Percentiles rank a stretch among this genome's conserved stretches.
phyloP scores from a whole-genome alignment of 2,888 invertebrate species.

The Salpingus planirostris region DNA sequence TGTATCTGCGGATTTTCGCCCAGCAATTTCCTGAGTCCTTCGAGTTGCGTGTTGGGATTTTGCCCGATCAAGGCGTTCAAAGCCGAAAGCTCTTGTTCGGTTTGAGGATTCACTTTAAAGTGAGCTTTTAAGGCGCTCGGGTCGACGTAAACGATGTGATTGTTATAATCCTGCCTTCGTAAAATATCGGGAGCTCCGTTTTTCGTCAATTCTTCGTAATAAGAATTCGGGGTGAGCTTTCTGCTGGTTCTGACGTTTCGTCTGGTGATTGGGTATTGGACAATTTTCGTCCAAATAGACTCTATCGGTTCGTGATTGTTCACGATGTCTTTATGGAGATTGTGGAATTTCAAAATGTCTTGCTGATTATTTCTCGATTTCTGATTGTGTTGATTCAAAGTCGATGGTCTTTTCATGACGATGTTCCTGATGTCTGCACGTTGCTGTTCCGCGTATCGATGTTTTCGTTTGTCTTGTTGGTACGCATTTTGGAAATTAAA shows the following conservation, averaged over 20 bases:
- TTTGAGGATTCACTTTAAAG: conserved; percentile 10
- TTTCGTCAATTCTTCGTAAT: conserved; percentile 2
- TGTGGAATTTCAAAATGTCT: too few relatives aligned
- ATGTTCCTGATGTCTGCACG: conserved; percentile 19
- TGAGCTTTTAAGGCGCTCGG: conserved; percentile 18
- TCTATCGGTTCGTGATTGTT: neutral
- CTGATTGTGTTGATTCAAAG: neutral
- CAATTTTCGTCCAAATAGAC: conserved; percentile 1
- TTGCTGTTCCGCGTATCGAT: conserved; percentile 34
- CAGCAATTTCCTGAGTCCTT: conserved; percentile 44
- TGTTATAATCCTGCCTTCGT: conserved; percentile 5
- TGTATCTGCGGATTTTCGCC: conserved; percentile 14
- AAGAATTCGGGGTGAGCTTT: conserved; percentile 5
- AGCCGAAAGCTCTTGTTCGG: conserved; percentile 33
- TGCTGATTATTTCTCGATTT: conserved; percentile 4
- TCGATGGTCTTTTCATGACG: conserved; percentile 2
- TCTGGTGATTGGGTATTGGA: too few relatives aligned
- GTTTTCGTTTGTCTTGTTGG: conserved; percentile 31
- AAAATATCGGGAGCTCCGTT: conserved; percentile 15
- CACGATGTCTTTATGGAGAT: neutral
- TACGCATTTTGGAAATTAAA: conserved; percentile 25
- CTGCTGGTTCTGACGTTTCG: conserved; percentile 4
- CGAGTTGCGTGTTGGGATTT: conserved; percentile 44
- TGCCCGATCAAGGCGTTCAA: conserved; percentile 45
- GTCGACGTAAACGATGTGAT: conserved; percentile 20